A percentile compares a stretch with the other conserved stretches of the same genome.
Conservation (phyloP, 2,888 invertebrate species). For the Drosophila emarginata region DNA sequence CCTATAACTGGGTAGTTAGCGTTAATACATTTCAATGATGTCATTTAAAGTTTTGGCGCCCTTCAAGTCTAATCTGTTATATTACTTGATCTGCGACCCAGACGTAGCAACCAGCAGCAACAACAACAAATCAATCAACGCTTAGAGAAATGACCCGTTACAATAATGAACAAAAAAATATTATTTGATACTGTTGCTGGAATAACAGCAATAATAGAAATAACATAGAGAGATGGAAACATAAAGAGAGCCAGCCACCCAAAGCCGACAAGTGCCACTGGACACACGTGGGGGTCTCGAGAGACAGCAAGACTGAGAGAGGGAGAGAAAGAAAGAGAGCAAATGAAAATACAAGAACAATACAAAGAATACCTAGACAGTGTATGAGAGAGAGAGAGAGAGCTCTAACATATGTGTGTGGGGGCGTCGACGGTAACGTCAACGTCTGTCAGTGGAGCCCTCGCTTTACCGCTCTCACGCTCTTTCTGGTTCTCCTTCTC, state of each 20-base stretch:
- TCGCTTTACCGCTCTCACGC: conserved; percentile 14
- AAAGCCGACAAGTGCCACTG: conserved; percentile 69
- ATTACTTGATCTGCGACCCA: conserved; percentile 35
- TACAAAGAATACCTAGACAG: conserved; percentile 24
- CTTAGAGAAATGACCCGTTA: conserved; percentile 2
- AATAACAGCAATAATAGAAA: background rate
- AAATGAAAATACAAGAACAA: conserved; percentile 22
- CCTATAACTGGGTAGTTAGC: conserved; percentile 15
- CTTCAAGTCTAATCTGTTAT: conserved; percentile 53
- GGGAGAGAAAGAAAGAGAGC: conserved; percentile 1
- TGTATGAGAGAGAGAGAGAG: conserved; percentile 36
- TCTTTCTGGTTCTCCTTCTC: conserved; percentile 9
- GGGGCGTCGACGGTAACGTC: conserved; percentile 61
- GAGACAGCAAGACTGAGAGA: conserved; percentile 14
- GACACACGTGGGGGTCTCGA: conserved; percentile 68
- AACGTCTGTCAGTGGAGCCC: conserved; percentile 26
- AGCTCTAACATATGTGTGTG: conserved; percentile 37
- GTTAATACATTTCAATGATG: conserved; percentile 38
- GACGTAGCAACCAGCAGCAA: conserved; percentile 16
- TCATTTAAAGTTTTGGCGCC: conserved; percentile 50
- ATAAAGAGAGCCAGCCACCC: conserved; percentile 24
- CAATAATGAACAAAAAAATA: conserved; percentile 20
- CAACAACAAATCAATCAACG: conserved; percentile 23
- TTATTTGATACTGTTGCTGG: conserved; percentile 2
- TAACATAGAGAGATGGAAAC: conserved; percentile 11